Percentiles rank a stretch among this genome's conserved stretches.
phyloP scores from a whole-genome alignment of 2,888 invertebrate genomes.

The Brassicogethes aeneus region DNA sequence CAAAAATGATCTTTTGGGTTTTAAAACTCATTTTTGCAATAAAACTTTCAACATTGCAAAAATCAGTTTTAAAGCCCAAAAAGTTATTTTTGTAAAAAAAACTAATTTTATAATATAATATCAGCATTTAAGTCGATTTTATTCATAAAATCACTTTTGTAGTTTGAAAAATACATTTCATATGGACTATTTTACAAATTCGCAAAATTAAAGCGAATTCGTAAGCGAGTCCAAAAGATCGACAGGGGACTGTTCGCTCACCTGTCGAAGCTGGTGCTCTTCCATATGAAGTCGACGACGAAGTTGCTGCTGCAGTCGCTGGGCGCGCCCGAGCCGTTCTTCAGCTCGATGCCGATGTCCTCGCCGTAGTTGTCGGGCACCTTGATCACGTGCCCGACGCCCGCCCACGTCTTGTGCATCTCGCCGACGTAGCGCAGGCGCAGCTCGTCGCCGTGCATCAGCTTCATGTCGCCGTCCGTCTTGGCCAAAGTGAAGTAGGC shows the following conservation, averaged over 20 bases:
- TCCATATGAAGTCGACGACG: conserved; percentile 98
- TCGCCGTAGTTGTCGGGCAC: conserved; percentile 95
- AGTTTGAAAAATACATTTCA: conserved; percentile 3
- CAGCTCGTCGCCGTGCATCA: conserved; percentile 98
- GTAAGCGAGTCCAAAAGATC: too few species aligned
- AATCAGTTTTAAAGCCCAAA: too few species aligned
- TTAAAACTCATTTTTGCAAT: too few species aligned
- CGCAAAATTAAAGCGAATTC: too few species aligned
- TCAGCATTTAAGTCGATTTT: too few species aligned
- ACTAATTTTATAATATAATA: too few species aligned
- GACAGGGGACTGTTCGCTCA: conserved; percentile 36
- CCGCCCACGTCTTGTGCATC: conserved; percentile 91
- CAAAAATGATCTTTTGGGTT: too few species aligned
- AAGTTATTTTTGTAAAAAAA: too few species aligned
- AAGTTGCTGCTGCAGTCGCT: conserved; percentile 92
- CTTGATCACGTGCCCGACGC: conserved; percentile 95
- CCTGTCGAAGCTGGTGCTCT: conserved; percentile 96
- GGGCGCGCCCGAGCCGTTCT: conserved; percentile 85
- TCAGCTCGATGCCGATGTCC: conserved; percentile 95
- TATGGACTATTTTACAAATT: not conserved
- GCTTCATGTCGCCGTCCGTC: conserved; percentile 96
- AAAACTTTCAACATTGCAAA: too few species aligned
- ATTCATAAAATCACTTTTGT: too few species aligned
- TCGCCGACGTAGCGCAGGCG: conserved; percentile 88
- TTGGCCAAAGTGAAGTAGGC: conserved; percentile 97